Evolutionary conservation across 1,140 invertebrate genomes (phyloP).

Genomic region (Sitophilus oryzae): DNA sequence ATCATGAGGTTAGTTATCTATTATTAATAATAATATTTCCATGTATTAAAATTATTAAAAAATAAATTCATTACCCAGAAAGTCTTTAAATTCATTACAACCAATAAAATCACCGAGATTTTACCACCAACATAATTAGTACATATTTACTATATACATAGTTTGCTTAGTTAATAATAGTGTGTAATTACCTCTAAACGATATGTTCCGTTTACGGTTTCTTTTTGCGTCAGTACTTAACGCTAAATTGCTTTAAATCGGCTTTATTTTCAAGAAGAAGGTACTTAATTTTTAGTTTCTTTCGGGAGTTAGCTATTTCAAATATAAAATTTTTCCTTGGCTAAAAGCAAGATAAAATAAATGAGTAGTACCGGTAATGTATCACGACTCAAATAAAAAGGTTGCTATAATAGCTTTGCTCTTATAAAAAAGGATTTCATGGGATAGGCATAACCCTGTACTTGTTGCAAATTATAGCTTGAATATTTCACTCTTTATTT

Average conservation of each 20-base stretch:
- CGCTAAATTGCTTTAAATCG: background rate
- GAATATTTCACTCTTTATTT: no score
- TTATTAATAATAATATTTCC: background rate
- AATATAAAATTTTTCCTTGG: no score
- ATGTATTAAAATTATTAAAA: no score
- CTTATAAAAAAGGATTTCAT: background rate
- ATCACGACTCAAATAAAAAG: background rate
- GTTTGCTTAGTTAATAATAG: background rate
- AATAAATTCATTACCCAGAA: no score
- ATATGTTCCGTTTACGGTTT: background rate
- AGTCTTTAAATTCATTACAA: background rate
- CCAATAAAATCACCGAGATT: background rate
- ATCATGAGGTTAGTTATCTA: constrained; percentile 21
- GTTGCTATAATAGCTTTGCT: background rate
- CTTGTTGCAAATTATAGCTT: no score
- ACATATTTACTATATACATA: background rate
- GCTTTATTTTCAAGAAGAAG: background rate
- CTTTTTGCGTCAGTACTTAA: background rate
- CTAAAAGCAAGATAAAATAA: no score
- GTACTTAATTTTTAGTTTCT: no score
- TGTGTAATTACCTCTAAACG: background rate
- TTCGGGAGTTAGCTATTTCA: no score
- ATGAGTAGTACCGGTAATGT: no score
- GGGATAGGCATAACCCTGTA: no score
- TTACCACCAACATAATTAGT: background rate